Conservation (phyloP, 1,140 invertebrate genomes). For the Caerostris extrusa region DNA sequence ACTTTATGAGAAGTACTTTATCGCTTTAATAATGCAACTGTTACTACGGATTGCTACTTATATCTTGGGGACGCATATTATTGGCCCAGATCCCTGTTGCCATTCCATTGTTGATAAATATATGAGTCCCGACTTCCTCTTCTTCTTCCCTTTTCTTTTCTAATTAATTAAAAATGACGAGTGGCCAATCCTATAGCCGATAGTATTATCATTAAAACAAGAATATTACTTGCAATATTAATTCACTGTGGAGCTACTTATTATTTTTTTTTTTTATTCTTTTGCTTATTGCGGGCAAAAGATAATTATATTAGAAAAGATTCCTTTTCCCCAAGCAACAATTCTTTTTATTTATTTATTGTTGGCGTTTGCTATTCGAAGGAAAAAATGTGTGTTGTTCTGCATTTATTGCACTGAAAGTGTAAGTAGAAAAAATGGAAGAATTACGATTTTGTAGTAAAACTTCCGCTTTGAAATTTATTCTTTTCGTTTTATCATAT, state of each 20-base stretch:
- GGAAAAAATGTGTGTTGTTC: neutral
- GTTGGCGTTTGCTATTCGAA: neutral
- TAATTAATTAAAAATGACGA: constrained; percentile 12
- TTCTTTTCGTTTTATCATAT: neutral
- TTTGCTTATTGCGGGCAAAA: neutral
- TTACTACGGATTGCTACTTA: neutral
- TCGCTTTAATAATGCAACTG: neutral
- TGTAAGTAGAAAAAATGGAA: neutral
- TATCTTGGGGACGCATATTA: neutral
- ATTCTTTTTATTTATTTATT: neutral
- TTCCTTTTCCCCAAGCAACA: neutral
- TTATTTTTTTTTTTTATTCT: neutral
- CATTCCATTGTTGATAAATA: neutral
- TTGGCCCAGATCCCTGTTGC: neutral
- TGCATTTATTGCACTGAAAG: neutral
- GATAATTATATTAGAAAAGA: neutral
- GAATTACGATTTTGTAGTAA: neutral
- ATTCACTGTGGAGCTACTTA: neutral
- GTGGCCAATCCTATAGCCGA: neutral
- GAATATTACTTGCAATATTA: neutral
- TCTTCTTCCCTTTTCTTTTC: neutral
- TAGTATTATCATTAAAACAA: neutral
- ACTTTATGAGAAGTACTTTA: neutral
- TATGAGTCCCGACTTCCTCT: neutral
- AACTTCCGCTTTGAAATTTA: neutral